A percentile compares a stretch with the other conserved stretches of the same genome.
Conservation (phyloP, 2,888 invertebrate genomes). For the Drosophila percnosoma region DNA sequence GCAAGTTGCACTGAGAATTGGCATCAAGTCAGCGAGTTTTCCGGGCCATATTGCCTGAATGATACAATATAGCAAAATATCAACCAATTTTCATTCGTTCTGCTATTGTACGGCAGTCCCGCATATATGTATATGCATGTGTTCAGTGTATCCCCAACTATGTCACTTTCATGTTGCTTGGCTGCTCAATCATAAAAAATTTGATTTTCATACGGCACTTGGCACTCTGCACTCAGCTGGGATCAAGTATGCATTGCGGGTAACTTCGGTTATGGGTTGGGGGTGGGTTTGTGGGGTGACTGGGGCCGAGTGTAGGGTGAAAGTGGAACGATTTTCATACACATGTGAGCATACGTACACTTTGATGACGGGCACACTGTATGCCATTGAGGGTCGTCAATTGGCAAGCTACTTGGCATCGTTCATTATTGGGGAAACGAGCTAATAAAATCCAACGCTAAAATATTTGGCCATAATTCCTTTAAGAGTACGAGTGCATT, state of each 20-base stretch:
- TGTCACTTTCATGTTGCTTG: conserved; percentile 67
- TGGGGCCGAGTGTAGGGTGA: background rate
- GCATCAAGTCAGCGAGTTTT: conserved; percentile 73
- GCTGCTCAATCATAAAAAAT: conserved; percentile 79
- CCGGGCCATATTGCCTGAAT: conserved; percentile 64
- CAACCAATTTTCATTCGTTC: conserved; percentile 56
- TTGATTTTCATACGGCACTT: conserved; percentile 73
- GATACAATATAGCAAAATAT: conserved; percentile 75
- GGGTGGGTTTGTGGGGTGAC: background rate
- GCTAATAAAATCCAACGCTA: conserved; percentile 30
- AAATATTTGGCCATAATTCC: conserved; percentile 18
- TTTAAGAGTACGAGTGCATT: conserved; percentile 9
- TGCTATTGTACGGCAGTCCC: conserved; percentile 8
- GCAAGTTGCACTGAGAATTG: conserved; percentile 64
- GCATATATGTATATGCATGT: background rate
- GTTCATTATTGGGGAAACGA: conserved; percentile 31
- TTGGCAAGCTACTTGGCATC: conserved; percentile 44
- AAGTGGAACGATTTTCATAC: conserved; percentile 28
- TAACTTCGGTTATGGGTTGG: background rate
- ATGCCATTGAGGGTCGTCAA: conserved; percentile 43
- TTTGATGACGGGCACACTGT: conserved; percentile 23
- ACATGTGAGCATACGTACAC: conserved; percentile 23
- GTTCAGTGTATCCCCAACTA: conserved; percentile 15
- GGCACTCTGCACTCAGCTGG: conserved; percentile 47
- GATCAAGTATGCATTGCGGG: conserved; percentile 7